phyloP scores from a whole-genome alignment of 2,113 vertebrate genomes.

The Ammodytes marinus region DNA sequence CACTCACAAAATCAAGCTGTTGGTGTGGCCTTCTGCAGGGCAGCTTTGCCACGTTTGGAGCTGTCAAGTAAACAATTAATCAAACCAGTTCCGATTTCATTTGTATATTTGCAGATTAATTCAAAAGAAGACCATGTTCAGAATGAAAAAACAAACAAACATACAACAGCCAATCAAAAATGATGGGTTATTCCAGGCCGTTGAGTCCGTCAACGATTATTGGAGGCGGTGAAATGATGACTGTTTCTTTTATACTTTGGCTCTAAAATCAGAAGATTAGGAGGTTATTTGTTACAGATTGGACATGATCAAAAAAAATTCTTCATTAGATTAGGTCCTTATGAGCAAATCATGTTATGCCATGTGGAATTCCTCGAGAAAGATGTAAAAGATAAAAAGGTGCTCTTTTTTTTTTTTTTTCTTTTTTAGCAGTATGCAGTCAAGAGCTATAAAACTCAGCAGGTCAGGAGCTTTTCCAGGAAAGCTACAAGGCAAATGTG shows the following conservation, averaged over 20 bases:
- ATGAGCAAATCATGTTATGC: conserved; percentile 48
- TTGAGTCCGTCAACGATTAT: conserved; percentile 18
- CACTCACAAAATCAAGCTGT: not conserved
- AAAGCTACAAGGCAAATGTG: conserved; percentile 59
- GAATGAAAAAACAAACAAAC: conserved; percentile 27
- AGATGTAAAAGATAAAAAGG: conserved; percentile 65
- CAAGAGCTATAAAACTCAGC: conserved; percentile 41
- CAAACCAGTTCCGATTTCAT: conserved; percentile 22
- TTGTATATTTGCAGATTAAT: conserved; percentile 22
- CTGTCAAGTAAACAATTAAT: conserved; percentile 29
- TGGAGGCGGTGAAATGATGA: conserved; percentile 24
- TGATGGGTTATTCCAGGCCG: not conserved
- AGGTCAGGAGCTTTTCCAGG: conserved; percentile 54
- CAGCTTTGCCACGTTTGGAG: conserved; percentile 19
- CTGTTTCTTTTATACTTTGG: conserved; percentile 64
- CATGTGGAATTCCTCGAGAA: conserved; percentile 51
- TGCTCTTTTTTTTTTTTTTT: conserved; percentile 55
- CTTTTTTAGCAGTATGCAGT: conserved; percentile 50
- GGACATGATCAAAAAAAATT: conserved; percentile 47
- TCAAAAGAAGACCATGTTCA: conserved; percentile 44
- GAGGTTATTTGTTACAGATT: conserved; percentile 77
- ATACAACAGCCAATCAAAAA: conserved; percentile 29
- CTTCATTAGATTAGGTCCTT: conserved; percentile 66
- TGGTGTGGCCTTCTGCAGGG: conserved; percentile 12
- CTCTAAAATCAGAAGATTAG: conserved; percentile 68